A percentile compares a stretch with the other conserved stretches of the same genome.
Evolutionary conservation across 2,888 invertebrate genomes (phyloP).

Genomic region (Nowickia ferox): DNA sequence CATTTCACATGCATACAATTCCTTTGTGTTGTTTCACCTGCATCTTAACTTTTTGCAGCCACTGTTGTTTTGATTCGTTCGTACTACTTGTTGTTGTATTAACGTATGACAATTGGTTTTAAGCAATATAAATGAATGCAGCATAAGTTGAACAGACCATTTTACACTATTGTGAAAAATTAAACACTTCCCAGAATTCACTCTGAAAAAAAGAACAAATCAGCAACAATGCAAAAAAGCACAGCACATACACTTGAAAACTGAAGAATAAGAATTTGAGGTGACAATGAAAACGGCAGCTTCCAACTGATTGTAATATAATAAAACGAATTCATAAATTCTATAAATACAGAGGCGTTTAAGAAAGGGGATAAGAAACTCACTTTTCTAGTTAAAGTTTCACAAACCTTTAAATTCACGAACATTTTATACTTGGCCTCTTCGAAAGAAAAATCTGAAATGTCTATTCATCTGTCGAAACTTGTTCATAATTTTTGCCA

Average conservation of each 20-base stretch:
- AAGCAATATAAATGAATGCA: slow-evolving; percentile 66
- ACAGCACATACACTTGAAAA: slow-evolving; percentile 28
- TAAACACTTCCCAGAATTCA: slow-evolving; percentile 70
- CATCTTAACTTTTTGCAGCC: not conserved
- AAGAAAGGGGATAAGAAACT: not conserved
- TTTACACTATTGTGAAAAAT: slow-evolving; percentile 64
- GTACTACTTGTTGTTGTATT: slow-evolving; percentile 22
- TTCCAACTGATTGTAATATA: slow-evolving; percentile 51
- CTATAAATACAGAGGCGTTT: slow-evolving; percentile 17
- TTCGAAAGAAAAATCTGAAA: no score
- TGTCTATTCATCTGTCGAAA: not conserved
- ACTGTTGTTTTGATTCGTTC: slow-evolving; percentile 18
- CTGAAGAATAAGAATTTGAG: slow-evolving; percentile 1
- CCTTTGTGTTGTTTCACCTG: no score
- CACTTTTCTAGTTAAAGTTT: not conserved
- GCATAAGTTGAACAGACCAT: slow-evolving; percentile 39
- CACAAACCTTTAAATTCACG: no score
- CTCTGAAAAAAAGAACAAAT: slow-evolving; percentile 29
- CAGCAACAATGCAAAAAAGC: slow-evolving; percentile 34
- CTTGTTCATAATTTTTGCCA: not conserved
- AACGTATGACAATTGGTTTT: slow-evolving; percentile 67
- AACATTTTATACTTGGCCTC: no score
- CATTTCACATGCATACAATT: no score
- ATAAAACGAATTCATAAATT: slow-evolving; percentile 14
- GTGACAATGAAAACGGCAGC: slow-evolving; percentile 65